A percentile compares a stretch with the other conserved stretches of the same genome.
These are phyloP conservation scores for Plumapathes pennacea DNA, from an alignment of 92 coral and sea anemone genomes.

Conservation along the genomic window DNA sequence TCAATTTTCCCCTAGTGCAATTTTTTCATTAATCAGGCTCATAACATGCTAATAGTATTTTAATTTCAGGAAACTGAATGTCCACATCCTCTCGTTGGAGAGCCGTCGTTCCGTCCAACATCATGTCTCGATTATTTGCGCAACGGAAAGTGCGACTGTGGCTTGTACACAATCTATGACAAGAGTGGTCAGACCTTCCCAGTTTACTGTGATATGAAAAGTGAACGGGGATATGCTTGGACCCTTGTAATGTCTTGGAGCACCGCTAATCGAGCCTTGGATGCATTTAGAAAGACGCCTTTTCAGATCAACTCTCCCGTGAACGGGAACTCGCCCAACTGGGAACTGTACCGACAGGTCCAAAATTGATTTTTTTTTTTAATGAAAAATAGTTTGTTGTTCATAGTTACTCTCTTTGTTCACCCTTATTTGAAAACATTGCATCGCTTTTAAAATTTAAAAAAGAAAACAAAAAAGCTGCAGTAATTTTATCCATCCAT, in stretches of 20 bases:
- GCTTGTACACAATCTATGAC: conserved; percentile 34
- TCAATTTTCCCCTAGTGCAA: too few species aligned
- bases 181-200: conserved; percentile 20
- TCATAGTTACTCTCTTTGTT: too few species aligned
- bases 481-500: too few species aligned
- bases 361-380: too few species aligned
- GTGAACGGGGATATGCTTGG: conserved; percentile 44
- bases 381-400: too few species aligned
- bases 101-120: neutral
- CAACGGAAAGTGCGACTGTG: conserved; percentile 19
- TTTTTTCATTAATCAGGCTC: too few species aligned
- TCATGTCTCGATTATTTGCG: conserved; percentile 25
- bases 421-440: too few species aligned
- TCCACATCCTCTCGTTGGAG: too few species aligned
- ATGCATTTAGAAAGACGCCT: neutral
- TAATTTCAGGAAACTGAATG: too few species aligned
- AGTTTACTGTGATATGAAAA: conserved; percentile 39
- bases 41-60: too few species aligned
- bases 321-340: conserved; percentile 36
- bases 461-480: too few species aligned
- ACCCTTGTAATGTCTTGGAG: conserved; percentile 45
- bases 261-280: neutral
- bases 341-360: conserved; percentile 24
- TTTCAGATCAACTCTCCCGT: conserved; percentile 26
- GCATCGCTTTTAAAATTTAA: too few species aligned